Percentiles rank a stretch among this genome's conserved stretches.
Conservation (phyloP, 2,888 invertebrate genomes). For the Sicus ferrugineus region DNA sequence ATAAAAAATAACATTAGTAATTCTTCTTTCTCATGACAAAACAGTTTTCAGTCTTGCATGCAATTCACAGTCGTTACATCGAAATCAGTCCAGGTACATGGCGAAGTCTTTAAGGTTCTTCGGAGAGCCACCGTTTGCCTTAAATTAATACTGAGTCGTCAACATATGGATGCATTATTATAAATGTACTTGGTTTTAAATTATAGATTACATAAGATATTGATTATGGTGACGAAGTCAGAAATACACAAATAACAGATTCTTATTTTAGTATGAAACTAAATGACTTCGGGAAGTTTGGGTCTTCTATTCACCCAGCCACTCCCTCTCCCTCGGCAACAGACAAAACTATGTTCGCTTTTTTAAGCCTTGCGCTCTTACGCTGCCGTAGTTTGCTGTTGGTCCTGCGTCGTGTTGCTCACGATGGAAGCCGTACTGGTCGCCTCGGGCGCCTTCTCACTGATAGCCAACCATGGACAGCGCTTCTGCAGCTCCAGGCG, state of each 20-base stretch:
- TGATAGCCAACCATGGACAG: slow-evolving; percentile 77
- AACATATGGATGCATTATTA: background rate
- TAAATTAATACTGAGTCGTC: slow-evolving; percentile 9
- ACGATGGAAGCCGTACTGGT: slow-evolving; percentile 64
- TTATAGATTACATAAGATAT: too few species aligned
- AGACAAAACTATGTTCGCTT: too few species aligned
- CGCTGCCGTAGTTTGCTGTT: slow-evolving; percentile 57
- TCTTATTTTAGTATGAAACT: too few species aligned
- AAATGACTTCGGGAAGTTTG: too few species aligned
- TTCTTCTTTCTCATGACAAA: too few species aligned
- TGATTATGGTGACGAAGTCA: too few species aligned
- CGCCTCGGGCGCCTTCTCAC: slow-evolving; percentile 70
- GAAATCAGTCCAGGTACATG: slow-evolving; percentile 19
- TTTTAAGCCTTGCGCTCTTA: slow-evolving; percentile 31
- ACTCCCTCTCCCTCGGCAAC: too few species aligned
- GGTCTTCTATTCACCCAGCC: too few species aligned
- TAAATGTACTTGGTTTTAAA: too few species aligned
- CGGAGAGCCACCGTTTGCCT: slow-evolving; percentile 5
- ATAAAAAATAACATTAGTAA: slow-evolving; percentile 14
- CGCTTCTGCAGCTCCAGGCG: slow-evolving; percentile 82
- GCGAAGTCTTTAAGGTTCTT: slow-evolving; percentile 10
- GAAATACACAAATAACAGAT: too few species aligned
- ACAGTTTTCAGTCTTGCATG: background rate
- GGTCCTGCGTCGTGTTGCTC: slow-evolving; percentile 40
- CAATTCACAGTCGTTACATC: background rate